Conservation (phyloP, 2,113 vertebrate genomes). For the Xenopus laevis region DNA sequence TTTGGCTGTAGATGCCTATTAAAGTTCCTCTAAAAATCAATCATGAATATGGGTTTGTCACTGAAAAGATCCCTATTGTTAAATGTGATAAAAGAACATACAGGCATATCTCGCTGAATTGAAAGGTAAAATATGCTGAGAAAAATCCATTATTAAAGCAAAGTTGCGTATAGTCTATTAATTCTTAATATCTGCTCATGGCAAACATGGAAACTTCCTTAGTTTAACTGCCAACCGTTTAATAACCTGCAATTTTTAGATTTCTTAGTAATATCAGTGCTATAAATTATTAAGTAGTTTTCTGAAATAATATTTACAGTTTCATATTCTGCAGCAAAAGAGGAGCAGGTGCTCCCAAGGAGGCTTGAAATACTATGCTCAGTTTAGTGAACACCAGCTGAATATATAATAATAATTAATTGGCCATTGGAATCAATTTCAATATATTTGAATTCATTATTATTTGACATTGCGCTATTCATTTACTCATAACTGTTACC, state of each 20-base stretch:
- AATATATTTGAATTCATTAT: conserved; percentile 21
- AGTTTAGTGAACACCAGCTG: conserved; percentile 27
- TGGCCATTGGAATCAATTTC: conserved; percentile 25
- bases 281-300: conserved; percentile 31
- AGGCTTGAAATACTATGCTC: conserved; percentile 35
- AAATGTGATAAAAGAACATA: no score
- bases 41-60: no score
- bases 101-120: no score
- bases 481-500: neutral
- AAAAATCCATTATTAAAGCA: no score
- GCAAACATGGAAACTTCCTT: neutral
- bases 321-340: conserved; percentile 10
- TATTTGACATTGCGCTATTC: conserved; percentile 18
- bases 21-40: no score
- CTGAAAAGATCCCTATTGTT: no score
- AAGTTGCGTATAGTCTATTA: neutral
- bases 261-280: neutral
- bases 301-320: conserved; percentile 31
- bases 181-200: conserved; percentile 4
- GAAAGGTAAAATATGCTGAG: no score
- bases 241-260: conserved; percentile 6
- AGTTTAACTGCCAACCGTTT: neutral
- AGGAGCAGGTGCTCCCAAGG: conserved; percentile 35
- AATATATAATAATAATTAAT: conserved; percentile 29
- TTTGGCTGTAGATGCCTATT: no score